Evolutionary conservation across 1,140 invertebrate species (phyloP), one percentile per base, ranked within the genome.

Genomic region (Camponotus vicinus): DNA sequence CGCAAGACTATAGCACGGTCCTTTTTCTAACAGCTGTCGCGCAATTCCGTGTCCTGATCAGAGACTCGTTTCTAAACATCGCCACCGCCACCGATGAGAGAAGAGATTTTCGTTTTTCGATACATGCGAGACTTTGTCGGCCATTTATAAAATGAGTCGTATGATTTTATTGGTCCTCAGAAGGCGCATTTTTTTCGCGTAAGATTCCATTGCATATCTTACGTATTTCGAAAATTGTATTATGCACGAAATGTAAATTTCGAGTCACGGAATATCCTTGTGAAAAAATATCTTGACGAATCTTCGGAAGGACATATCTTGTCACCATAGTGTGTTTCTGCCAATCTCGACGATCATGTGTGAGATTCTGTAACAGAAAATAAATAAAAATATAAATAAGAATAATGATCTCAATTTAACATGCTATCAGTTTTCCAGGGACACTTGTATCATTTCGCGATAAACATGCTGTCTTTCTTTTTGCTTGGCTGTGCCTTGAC

Each of bases 1-100:
- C 89, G 45, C 57, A 64, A 82, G 89, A 92, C 91, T 93, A 92
- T 89, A 87, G 82, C 63, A 89, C 89, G 78, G 57, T 89, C 78
- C 86, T 77, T 88, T 84, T 78, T 66, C 57, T 87, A 77, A 59
- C 83, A 70, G 49, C 66, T 85, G 71, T 85, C 70, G 69, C 88
- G 67, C 55, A 64, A 11, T 80, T 69, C 79, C 79, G 78, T 86
- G 49, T 91, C 73, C 63, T 37, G 64, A 34, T 77, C 15, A 73
- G 69, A 86, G 42, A 83, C 73, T 69, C 66, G 84, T 86, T 76
- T 40, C 63, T 86, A 64, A 57, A 91, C 87, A 90, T 90, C 69
- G 88, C 88, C 69, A 64, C 76, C 75, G 42, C 18, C 69, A 45
- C 37, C 75, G 71, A 52, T 78, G 49, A 66, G n/a, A 49, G 40